Percentiles rank a stretch among this genome's conserved stretches.
phyloP scores from a whole-genome alignment of 2,113 vertebrate species.

The Istiophorus platypterus region DNA sequence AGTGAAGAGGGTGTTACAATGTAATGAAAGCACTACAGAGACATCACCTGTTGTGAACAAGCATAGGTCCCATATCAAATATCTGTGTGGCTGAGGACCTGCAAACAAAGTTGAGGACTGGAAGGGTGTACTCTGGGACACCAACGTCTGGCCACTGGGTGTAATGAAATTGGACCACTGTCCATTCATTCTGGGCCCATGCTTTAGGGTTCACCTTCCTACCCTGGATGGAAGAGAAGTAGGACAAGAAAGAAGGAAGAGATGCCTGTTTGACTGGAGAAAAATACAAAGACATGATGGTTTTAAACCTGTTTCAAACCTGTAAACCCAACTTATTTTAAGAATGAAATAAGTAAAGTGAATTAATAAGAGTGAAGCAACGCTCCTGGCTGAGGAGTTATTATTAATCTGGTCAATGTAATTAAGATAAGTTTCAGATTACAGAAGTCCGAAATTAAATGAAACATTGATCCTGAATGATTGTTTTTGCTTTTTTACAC shows the following conservation, averaged over 20 bases:
- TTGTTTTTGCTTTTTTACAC: no score
- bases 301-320: background rate
- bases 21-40: background rate
- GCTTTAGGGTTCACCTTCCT: slow-evolving; percentile 91
- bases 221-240: slow-evolving; percentile 72
- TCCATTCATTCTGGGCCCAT: slow-evolving; percentile 88
- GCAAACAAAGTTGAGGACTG: slow-evolving; percentile 93
- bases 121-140: slow-evolving; percentile 93
- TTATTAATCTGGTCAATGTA: no score
- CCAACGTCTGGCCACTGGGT: slow-evolving; percentile 99
- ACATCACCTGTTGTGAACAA: slow-evolving; percentile 94
- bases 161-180: slow-evolving; percentile 94
- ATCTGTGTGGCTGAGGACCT: slow-evolving; percentile 90
- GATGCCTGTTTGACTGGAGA: background rate
- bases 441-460: no score
- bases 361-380: background rate
- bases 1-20: background rate
- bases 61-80: slow-evolving; percentile 89
- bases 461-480: no score
- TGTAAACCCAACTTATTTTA: background rate
- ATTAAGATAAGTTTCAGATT: no score
- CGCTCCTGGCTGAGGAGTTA: no score
- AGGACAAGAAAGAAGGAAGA: background rate
- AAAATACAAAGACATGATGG: background rate
- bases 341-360: no score